Base-by-base conservation (phyloP, 2,888 invertebrate genomes). In the Hirtodrosophila duncani region DNA sequence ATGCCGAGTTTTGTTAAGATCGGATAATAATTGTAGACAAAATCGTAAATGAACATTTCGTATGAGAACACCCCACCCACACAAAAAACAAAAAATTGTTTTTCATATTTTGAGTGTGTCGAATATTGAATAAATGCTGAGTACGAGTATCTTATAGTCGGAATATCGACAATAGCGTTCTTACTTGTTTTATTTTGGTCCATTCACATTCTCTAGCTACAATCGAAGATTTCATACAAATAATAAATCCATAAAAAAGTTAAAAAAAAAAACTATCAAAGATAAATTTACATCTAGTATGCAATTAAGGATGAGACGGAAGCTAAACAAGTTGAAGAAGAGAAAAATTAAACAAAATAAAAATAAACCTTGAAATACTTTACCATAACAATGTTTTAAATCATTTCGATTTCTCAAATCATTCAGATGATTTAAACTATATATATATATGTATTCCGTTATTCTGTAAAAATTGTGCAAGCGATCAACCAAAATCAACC, bases 181-280 rank as follows among this genome's bases (percentile, higher is more conserved):
- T n/a, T n/a, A n/a, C n/a, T 21, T 3, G 34, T 38, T 39, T 16
- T 24, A 43, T 38, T 69, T 65, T 48, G 48, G 45, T 63, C 63
- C 29, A 43, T 46, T 53, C 58, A 67, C 24, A 61, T 72, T 61
- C 66, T 66, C 42, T 71, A 70, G 70, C 64, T 69, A 62, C 68
- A 67, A 77, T 74, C 81, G 70, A 77, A 81, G 69, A 81, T 79
- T 83, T 55, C 79, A 62, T 67, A 75, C 81, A 74, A 80, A 36
- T 77, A 81, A 56, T 67, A 78, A 67, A 65, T 63, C 52, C 41
- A 60, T 43, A 41, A 41, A 51, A 43, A 38, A 41, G 37, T 41
- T 31, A 38, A 33, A 52, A 60, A 39, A 27, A 38, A 41, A 49
- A 60, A 53, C 48, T 62, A 51, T 66, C 67, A 30, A 24, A 14